Percentiles rank a stretch among this genome's conserved stretches.
Conservation (phyloP, 2,797 vertebrate species). For the Chloroceryle amazona region DNA sequence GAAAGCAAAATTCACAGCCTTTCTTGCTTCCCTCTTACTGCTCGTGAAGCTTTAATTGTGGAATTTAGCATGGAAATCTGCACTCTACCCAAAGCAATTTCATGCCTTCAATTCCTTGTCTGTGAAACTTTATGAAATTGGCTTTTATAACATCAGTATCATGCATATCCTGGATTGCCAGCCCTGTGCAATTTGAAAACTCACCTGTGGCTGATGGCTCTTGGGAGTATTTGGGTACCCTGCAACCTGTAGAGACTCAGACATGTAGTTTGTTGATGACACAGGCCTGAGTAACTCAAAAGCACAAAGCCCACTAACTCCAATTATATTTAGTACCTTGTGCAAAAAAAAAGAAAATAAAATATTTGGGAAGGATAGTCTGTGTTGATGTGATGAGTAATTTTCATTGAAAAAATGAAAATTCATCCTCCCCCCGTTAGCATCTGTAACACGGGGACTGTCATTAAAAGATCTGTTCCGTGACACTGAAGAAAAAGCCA, state of each 20-base stretch:
- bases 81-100: not conserved
- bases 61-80: not conserved
- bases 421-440: not conserved
- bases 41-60: not conserved
- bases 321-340: not conserved
- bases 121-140: not conserved
- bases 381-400: not conserved
- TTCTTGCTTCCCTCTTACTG: not conserved
- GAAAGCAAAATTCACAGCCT: not conserved
- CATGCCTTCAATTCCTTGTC: not conserved
- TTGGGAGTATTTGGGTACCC: not conserved
- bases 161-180: not conserved
- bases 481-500: not conserved
- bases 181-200: not conserved
- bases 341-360: rapidly evolving
- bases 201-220: not conserved
- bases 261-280: not conserved
- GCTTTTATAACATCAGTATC: not conserved
- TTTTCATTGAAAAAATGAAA: not conserved
- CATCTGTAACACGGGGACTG: rapidly evolving
- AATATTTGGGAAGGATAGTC: not conserved
- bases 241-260: not conserved
- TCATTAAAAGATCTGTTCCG: not conserved
- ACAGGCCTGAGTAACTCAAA: not conserved
- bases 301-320: not conserved